A percentile compares a stretch with the other conserved stretches of the same genome.
Conservation (phyloP, 2,888 invertebrate genomes). For the Meandrusa payeni region DNA sequence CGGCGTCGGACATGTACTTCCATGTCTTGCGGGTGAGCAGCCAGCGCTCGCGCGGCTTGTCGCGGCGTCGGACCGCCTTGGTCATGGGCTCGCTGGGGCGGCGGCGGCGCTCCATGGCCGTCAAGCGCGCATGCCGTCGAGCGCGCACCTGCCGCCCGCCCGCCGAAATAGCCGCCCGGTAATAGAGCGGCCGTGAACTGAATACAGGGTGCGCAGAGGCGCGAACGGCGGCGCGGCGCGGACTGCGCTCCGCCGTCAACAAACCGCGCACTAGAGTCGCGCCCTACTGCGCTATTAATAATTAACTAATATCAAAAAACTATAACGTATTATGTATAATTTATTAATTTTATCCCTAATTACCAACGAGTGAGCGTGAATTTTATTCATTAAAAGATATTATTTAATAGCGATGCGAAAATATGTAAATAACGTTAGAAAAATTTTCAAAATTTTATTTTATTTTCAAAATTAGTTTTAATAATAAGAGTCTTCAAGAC, state of each 20-base stretch:
- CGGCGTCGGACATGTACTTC: constrained; percentile 96
- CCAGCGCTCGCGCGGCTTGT: constrained; percentile 89
- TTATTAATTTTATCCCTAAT: no score
- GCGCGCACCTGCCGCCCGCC: constrained; percentile 60
- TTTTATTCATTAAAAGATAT: no score
- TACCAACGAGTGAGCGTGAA: no score
- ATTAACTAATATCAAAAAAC: constrained; percentile 10
- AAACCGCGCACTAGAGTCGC: constrained; percentile 52
- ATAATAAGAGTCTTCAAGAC: no score
- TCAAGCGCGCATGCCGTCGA: constrained; percentile 44
- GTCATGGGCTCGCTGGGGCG: constrained; percentile 55
- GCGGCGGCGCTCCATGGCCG: constrained; percentile 41
- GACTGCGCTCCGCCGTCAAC: constrained; percentile 43
- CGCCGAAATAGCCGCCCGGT: constrained; percentile 59
- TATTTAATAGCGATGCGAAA: no score
- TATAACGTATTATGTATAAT: no score
- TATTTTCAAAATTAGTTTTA: no score
- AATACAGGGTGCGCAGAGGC: constrained; percentile 60
- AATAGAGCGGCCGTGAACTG: constrained; percentile 79
- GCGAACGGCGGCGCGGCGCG: constrained; percentile 44
- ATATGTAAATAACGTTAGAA: neutral
- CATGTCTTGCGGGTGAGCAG: constrained; percentile 93
- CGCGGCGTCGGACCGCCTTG: constrained; percentile 78
- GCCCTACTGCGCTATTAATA: constrained; percentile 30
- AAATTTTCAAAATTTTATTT: no score